Evolutionary conservation across 2,113 vertebrate genomes (phyloP), one percentile per base, ranked within the genome.

Genomic region (Lates calcarifer): DNA sequence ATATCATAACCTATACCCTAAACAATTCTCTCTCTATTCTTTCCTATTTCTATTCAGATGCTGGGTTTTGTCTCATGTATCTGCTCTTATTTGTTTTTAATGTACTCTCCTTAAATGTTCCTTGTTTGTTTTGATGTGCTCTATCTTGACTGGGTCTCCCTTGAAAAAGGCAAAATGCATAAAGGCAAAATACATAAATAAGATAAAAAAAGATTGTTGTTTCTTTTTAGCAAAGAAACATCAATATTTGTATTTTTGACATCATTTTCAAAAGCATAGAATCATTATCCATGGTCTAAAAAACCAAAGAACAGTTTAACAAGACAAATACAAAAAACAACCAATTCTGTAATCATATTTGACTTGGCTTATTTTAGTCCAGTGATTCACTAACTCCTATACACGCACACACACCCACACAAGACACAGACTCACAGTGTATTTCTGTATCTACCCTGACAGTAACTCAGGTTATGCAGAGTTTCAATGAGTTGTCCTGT

Each of bases 401-500:
- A 65, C 10, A 56, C 73, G 74, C 43, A 76, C 11, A 58, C 41
- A 37, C 41, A 17, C 13, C 20, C 26, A 57, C 35, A 4, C 3
- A 5, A 12, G 4, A 33, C 33, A 70, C 26, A 61, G 20, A 45
- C 57, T n/a, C 29, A 26, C 28, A 35, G 43, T 67, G 53, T 73
- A 47, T 66, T n/a, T 81, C 4, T 45, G 22, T 68, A 53, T 84
- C 67, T 62, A 26, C 8, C 62, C 24, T 69, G 22, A 72, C 62
- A 41, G 73, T 58, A 84, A 41, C 12, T 51, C 49, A 81, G 73
- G 64, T 72, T 70, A 71, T 49, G 20, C 71, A 74, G 77, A 79
- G 82, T 81, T 86, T 84, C 73, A 88, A 83, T 77, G 58, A 85
- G 55, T 51, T 49, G 66, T 78, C 55, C 67, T 83, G 88, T 87